Conservation (phyloP, 2,113 vertebrate genomes). For the Aegypius monachus region DNA sequence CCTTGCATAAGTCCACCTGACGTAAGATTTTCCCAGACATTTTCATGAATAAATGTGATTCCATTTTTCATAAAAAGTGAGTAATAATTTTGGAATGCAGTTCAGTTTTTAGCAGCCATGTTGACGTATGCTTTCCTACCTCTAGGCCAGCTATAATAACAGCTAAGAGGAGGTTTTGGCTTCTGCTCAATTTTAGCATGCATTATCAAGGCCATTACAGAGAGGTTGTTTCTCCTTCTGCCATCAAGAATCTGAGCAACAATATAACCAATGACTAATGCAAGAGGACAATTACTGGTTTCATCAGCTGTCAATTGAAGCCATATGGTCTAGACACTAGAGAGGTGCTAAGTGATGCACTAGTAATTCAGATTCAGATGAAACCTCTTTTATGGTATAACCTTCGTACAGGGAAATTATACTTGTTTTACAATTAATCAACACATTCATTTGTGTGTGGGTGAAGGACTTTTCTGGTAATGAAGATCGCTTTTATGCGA, state of each 20-base stretch:
- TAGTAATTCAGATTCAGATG: not conserved
- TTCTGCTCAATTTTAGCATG: not conserved
- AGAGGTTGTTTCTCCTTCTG: not conserved
- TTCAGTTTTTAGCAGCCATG: not conserved
- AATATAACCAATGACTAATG: not conserved
- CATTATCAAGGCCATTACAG: not conserved
- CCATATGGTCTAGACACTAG: slow-evolving; percentile 36
- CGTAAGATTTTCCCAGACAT: not conserved
- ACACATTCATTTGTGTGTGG: not conserved
- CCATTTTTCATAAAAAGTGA: not conserved
- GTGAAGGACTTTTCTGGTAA: not conserved
- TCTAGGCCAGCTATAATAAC: not conserved
- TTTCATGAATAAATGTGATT: not conserved
- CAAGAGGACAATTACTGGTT: slow-evolving; percentile 29
- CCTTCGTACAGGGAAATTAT: not conserved
- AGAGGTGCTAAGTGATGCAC: slow-evolving; percentile 5
- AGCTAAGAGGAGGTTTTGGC: not conserved
- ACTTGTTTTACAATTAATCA: not conserved
- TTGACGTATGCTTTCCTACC: not conserved
- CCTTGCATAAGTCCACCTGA: not conserved
- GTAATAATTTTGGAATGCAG: not conserved
- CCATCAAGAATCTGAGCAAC: not conserved
- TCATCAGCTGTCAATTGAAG: slow-evolving; percentile 43
- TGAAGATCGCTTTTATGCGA: no score
- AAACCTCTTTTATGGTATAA: not conserved